Evolutionary conservation across 92 coral and sea anemone species (phyloP).

Genomic region (Epizoanthus ramosus): DNA sequence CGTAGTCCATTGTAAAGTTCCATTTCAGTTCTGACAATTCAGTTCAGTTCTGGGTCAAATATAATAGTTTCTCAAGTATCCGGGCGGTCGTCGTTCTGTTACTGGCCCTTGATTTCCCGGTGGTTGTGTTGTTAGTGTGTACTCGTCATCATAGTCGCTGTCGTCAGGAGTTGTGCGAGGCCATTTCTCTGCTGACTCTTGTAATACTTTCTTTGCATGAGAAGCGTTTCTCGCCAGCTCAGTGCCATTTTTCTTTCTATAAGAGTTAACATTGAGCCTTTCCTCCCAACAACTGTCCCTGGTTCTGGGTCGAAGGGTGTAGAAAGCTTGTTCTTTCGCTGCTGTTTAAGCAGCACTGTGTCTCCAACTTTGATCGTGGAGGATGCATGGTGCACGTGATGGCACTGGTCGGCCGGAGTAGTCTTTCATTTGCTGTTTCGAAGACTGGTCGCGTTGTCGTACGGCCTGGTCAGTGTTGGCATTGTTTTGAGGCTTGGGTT

Average conservation of each 20-base stretch:
- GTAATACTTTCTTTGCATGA: constrained; percentile 13
- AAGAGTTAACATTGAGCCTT: constrained; percentile 49
- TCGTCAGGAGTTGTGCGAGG: background rate
- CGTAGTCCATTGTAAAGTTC: constrained; percentile 4
- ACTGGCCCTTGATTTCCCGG: constrained; percentile 1
- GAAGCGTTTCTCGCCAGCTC: constrained; percentile 20
- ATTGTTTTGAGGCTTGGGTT: background rate
- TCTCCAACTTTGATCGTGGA: constrained; percentile 32
- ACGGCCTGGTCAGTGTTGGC: constrained; percentile 16
- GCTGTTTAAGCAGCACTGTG: constrained; percentile 40
- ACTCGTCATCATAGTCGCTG: constrained; percentile 20
- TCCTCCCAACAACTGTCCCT: constrained; percentile 16
- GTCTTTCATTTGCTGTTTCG: constrained; percentile 18
- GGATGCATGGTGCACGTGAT: constrained; percentile 19
- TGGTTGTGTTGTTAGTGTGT: background rate
- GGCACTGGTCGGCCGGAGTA: constrained; percentile 36
- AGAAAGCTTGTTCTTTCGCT: constrained; percentile 36
- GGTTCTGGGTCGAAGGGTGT: constrained; percentile 39
- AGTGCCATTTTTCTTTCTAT: constrained; percentile 24
- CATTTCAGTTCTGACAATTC: no score
- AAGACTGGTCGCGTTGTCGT: constrained; percentile 15
- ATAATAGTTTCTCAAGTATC: constrained; percentile 31
- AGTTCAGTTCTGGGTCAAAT: constrained; percentile 10
- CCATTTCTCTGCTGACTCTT: constrained; percentile 3
- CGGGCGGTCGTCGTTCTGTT: constrained; percentile 32